phyloP scores from a whole-genome alignment of 2,113 vertebrate genomes.

The Hyla sarda region DNA sequence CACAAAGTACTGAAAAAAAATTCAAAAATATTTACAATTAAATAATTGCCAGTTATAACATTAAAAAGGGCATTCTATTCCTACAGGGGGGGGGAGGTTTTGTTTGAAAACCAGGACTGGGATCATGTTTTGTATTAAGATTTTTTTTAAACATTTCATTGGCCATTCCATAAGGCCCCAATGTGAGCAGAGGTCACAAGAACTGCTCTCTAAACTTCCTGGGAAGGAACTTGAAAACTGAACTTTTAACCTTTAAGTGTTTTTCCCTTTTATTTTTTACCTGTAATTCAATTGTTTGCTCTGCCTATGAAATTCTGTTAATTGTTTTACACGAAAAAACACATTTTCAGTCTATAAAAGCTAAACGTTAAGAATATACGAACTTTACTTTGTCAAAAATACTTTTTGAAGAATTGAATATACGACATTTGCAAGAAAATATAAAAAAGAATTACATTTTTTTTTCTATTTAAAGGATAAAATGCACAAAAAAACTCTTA shows the following conservation, averaged over 20 bases:
- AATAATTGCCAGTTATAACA: background rate
- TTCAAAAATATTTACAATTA: background rate
- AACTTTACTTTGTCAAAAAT: background rate
- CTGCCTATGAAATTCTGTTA: constrained; percentile 1
- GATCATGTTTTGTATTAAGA: constrained; percentile 25
- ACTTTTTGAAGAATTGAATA: background rate
- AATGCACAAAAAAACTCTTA: too few species aligned
- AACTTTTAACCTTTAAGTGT: constrained; percentile 54
- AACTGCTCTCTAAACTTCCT: constrained; percentile 42
- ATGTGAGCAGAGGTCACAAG: constrained; percentile 46
- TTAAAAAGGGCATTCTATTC: background rate
- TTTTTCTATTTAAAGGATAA: background rate
- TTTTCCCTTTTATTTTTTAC: constrained; percentile 11
- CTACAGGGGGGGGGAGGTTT: background rate
- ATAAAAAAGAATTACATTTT: too few species aligned
- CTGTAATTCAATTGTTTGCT: constrained; percentile 38
- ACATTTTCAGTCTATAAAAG: background rate
- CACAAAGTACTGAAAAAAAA: too few species aligned
- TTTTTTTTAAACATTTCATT: constrained; percentile 44
- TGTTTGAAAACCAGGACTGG: constrained; percentile 21
- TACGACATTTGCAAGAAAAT: background rate
- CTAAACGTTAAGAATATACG: background rate
- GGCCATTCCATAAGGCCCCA: constrained; percentile 56
- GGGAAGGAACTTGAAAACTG: constrained; percentile 54
- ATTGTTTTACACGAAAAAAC: background rate